phyloP scores from a whole-genome alignment of 2,797 vertebrate species.

The Smutsia gigantea region DNA sequence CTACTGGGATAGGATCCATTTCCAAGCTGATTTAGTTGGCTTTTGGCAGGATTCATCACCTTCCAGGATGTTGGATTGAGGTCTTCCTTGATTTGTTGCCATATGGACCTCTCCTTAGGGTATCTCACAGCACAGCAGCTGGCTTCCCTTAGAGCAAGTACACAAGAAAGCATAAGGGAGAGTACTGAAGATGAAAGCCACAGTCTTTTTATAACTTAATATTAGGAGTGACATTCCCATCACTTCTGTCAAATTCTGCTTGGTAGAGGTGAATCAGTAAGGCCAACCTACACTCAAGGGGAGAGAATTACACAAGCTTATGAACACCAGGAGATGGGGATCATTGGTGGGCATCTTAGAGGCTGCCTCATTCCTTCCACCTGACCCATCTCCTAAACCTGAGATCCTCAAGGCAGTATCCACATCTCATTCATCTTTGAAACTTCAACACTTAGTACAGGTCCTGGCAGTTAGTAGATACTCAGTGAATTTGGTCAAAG shows the following conservation, averaged over 20 bases:
- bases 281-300: neutral
- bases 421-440: neutral
- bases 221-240: neutral
- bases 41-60: neutral
- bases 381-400: neutral
- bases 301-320: neutral
- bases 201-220: neutral
- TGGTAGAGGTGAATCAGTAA: neutral
- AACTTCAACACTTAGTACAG: neutral
- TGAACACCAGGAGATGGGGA: neutral
- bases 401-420: neutral
- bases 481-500: slow-evolving; percentile 1
- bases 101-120: neutral
- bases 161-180: neutral
- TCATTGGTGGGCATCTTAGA: neutral
- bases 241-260: neutral
- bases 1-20: neutral
- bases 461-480: neutral
- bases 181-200: neutral
- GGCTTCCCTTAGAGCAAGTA: neutral
- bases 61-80: neutral
- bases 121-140: neutral
- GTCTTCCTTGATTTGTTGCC: neutral
- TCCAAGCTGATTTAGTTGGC: neutral
- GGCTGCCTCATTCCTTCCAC: neutral